Conservation (phyloP, 2,888 invertebrate species). For the Hypena proboscidalis region DNA sequence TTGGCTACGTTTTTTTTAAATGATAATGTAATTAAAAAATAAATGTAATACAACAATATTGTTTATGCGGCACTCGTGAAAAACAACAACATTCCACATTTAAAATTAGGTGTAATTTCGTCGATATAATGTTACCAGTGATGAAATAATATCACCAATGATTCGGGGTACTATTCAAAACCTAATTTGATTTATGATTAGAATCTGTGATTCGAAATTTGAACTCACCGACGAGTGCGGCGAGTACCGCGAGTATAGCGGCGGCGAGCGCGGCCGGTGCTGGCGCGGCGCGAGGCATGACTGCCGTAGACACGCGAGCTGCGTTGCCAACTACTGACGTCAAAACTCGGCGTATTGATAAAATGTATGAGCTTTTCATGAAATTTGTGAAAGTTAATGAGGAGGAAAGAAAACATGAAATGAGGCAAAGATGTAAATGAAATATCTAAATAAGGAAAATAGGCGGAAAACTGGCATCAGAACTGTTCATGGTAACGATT, state of each 20-base stretch:
- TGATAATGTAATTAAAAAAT: slow-evolving; percentile 1
- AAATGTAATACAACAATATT: not conserved
- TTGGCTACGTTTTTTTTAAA: not conserved
- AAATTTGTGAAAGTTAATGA: not conserved
- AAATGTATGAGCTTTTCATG: slow-evolving; percentile 1
- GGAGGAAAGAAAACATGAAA: not conserved
- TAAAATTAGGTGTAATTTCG: not conserved
- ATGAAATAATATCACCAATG: slow-evolving; percentile 3
- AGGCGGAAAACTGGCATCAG: too few relatives aligned
- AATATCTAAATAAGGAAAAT: too few relatives aligned
- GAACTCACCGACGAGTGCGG: slow-evolving; percentile 75
- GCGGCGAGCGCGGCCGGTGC: slow-evolving; percentile 50
- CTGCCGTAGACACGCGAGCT: slow-evolving; percentile 48
- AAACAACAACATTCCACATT: slow-evolving; percentile 7
- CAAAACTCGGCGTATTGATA: slow-evolving; percentile 16
- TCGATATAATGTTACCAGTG: not conserved
- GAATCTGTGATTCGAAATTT: slow-evolving; percentile 28
- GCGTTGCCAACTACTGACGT: slow-evolving; percentile 30
- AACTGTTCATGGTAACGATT: too few relatives aligned
- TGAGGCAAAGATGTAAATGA: not conserved
- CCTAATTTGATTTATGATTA: slow-evolving; percentile 3
- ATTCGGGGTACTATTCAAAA: slow-evolving; percentile 11
- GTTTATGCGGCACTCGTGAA: slow-evolving; percentile 14
- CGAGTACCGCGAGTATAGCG: slow-evolving; percentile 61
- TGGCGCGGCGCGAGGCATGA: slow-evolving; percentile 68